Evolutionary conservation across 2,888 invertebrate species (phyloP).

Genomic region (Norana najaformis): DNA sequence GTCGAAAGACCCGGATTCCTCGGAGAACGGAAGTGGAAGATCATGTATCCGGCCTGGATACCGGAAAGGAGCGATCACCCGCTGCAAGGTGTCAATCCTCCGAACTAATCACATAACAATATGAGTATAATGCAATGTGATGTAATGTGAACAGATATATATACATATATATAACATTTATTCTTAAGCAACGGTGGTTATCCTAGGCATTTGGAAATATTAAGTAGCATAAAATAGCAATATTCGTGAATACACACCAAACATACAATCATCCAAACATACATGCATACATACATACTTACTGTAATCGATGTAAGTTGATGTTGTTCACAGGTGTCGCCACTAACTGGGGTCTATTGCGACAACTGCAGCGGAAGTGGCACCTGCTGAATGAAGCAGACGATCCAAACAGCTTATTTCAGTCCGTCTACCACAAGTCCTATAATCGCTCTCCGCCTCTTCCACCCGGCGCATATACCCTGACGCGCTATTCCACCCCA

Average conservation of each 20-base stretch:
- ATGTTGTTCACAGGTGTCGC: neutral
- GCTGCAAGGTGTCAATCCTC: neutral
- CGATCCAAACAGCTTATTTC: neutral
- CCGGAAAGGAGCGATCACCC: conserved; percentile 28
- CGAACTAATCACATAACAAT: too few species aligned
- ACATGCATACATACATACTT: too few species aligned
- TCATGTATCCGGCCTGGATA: neutral
- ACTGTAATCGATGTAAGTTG: too few species aligned
- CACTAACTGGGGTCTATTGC: conserved; percentile 29
- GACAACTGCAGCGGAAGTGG: conserved; percentile 22
- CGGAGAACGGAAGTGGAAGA: conserved; percentile 25
- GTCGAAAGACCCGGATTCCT: neutral
- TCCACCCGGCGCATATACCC: conserved; percentile 20
- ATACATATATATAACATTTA: too few species aligned
- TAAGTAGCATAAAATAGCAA: too few species aligned
- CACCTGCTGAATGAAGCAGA: neutral
- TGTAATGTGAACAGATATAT: too few species aligned
- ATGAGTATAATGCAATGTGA: too few species aligned
- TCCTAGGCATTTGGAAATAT: too few species aligned
- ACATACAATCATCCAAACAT: too few species aligned
- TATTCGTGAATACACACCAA: too few species aligned
- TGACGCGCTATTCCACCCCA: conserved; percentile 33
- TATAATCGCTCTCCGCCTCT: neutral
- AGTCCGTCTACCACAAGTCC: conserved; percentile 19
- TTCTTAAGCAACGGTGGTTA: too few species aligned